Evolutionary conservation across 2,113 vertebrate species (phyloP).

Genomic region (Chaetops frenatus): DNA sequence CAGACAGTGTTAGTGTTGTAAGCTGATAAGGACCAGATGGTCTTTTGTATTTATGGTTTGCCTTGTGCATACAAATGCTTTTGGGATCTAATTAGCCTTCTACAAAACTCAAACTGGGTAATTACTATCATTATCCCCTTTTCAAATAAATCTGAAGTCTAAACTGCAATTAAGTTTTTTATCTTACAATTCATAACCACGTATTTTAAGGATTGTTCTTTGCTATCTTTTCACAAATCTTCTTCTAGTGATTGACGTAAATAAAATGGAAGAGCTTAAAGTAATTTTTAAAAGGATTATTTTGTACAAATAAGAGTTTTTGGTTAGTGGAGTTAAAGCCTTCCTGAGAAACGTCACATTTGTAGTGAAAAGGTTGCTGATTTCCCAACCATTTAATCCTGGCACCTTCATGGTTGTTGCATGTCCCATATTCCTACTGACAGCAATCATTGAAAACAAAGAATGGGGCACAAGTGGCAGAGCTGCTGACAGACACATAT

Average conservation of each 20-base stretch:
- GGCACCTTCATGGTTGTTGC: background rate
- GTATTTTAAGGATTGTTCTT: slow-evolving; percentile 68
- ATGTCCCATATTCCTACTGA: background rate
- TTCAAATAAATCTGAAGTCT: slow-evolving; percentile 86
- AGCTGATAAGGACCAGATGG: slow-evolving; percentile 83
- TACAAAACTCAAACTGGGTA: slow-evolving; percentile 85
- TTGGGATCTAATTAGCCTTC: slow-evolving; percentile 84
- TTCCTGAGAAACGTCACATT: background rate
- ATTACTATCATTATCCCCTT: slow-evolving; percentile 86
- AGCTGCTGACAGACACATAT: background rate
- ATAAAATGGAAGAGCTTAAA: slow-evolving; percentile 31
- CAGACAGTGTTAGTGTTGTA: slow-evolving; percentile 74
- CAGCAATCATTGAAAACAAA: background rate
- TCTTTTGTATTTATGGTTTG: slow-evolving; percentile 80
- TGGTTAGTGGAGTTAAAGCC: background rate
- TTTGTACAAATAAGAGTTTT: background rate
- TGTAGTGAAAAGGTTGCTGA: background rate
- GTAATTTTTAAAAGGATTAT: background rate
- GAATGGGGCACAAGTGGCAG: background rate
- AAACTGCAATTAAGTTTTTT: slow-evolving; percentile 84
- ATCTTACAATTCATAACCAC: slow-evolving; percentile 70
- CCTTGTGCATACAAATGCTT: slow-evolving; percentile 81
- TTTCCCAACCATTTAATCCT: background rate
- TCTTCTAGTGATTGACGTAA: slow-evolving; percentile 36
- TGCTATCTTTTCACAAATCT: slow-evolving; percentile 59